Percentiles rank a stretch among this genome's conserved stretches.
These are phyloP conservation scores for Cetoscarus ocellatus DNA, from an alignment of 2,797 vertebrate genomes.

Conservation along the genomic window DNA sequence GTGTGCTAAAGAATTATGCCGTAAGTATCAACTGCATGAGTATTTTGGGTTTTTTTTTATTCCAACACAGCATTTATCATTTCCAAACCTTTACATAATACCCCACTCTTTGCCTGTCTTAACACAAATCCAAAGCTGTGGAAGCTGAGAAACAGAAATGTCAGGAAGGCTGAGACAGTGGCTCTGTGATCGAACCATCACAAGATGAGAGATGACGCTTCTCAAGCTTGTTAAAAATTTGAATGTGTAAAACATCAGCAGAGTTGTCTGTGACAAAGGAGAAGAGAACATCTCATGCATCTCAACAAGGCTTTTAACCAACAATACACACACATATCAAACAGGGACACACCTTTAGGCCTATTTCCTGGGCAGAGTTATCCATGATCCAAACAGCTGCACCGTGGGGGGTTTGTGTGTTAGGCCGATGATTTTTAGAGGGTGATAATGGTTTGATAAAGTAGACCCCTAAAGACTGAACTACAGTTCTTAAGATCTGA, in stretches of 20 bases:
- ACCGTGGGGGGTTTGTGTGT: conserved; percentile 21
- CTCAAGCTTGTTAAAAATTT: conserved; percentile 12
- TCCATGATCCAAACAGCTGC: conserved; percentile 51
- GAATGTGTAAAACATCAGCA: conserved; percentile 28
- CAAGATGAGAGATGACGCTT: neutral
- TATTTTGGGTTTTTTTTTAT: no score
- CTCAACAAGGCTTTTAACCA: conserved; percentile 49
- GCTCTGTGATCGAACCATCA: no score
- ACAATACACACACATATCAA: conserved; percentile 56
- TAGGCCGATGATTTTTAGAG: conserved; percentile 50
- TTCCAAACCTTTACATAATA: no score
- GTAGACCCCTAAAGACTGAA: conserved; percentile 20
- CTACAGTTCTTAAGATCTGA: conserved; percentile 7
- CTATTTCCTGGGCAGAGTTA: conserved; percentile 63
- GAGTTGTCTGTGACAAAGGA: conserved; percentile 33
- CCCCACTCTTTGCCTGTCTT: no score
- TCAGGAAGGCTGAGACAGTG: no score
- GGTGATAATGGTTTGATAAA: conserved; percentile 54
- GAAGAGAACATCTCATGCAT: conserved; percentile 40
- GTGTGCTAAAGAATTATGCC: no score
- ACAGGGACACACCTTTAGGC: conserved; percentile 48
- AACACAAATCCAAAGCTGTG: no score
- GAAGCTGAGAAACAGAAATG: no score
- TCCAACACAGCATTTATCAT: no score
- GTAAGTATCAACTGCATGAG: no score